phyloP scores from a whole-genome alignment of 2,113 vertebrate species.

The Tragelaphus imberbis region DNA sequence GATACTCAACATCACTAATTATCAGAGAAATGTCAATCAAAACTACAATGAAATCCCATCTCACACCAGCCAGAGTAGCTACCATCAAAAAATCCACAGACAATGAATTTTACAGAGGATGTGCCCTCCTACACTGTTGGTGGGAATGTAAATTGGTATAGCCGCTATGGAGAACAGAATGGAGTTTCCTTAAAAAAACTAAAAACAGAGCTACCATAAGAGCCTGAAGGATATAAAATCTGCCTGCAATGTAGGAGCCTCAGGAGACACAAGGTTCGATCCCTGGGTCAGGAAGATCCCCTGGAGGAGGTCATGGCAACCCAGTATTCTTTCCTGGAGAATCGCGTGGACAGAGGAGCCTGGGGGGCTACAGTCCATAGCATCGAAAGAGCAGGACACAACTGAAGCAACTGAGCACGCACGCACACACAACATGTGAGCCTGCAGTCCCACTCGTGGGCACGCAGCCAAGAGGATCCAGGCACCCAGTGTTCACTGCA shows the following conservation, averaged over 20 bases:
- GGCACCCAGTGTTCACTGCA: not conserved
- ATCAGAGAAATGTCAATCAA: not conserved
- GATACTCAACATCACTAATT: not conserved
- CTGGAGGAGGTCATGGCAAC: not conserved
- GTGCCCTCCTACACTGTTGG: not conserved
- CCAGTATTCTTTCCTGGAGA: not conserved
- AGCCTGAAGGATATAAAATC: not conserved
- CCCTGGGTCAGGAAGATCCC: not conserved
- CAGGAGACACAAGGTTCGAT: not conserved
- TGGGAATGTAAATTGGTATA: not conserved
- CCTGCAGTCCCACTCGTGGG: not conserved
- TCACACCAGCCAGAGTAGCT: not conserved
- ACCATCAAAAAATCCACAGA: not conserved
- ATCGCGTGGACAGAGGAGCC: not conserved
- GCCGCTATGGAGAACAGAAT: not conserved
- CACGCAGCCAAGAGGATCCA: not conserved
- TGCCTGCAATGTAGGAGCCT: not conserved
- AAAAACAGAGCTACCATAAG: not conserved
- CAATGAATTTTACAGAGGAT: not conserved
- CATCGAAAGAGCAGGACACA: not conserved
- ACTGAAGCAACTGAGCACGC: not conserved
- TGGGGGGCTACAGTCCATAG: fast-evolving
- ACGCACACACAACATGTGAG: not conserved
- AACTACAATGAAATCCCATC: not conserved
- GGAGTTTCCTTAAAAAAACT: not conserved